These are phyloP conservation scores for Nymphalis c-album DNA, from an alignment of 2,888 invertebrate genomes.

Conservation along the genomic window DNA sequence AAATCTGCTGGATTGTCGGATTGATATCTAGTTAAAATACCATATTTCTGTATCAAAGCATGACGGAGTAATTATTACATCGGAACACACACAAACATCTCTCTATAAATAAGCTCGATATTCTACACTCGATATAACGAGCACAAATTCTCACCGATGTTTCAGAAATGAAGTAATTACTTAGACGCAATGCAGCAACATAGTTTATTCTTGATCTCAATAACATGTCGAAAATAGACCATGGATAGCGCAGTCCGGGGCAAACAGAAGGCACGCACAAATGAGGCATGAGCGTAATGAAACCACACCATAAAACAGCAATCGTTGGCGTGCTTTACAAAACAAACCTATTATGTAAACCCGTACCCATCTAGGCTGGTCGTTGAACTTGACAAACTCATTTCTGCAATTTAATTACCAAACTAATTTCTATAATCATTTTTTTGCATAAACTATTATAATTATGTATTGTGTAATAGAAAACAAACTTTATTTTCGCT, in stretches of 20 bases:
- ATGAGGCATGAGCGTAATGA: conserved; percentile 61
- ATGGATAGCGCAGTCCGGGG: conserved; percentile 52
- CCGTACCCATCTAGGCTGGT: conserved; percentile 50
- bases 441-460: conserved; percentile 4
- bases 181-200: conserved; percentile 27
- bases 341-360: conserved; percentile 52
- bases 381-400: conserved; percentile 52
- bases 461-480: neutral
- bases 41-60: neutral
- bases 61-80: neutral
- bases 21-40: conserved; percentile 8
- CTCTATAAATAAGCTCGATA: neutral
- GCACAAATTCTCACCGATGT: neutral
- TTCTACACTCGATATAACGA: neutral
- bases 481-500: conserved; percentile 13
- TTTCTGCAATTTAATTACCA: conserved; percentile 13
- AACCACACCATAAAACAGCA: conserved; percentile 61
- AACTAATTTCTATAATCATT: neutral
- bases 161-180: conserved; percentile 25
- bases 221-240: conserved; percentile 47
- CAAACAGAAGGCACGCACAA: conserved; percentile 56
- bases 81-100: neutral
- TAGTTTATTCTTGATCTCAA: conserved; percentile 43
- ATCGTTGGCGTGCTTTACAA: conserved; percentile 58
- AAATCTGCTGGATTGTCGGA: conserved; percentile 11